Conservation (phyloP, 1,140 invertebrate species). For the Drosophila sproati region DNA sequence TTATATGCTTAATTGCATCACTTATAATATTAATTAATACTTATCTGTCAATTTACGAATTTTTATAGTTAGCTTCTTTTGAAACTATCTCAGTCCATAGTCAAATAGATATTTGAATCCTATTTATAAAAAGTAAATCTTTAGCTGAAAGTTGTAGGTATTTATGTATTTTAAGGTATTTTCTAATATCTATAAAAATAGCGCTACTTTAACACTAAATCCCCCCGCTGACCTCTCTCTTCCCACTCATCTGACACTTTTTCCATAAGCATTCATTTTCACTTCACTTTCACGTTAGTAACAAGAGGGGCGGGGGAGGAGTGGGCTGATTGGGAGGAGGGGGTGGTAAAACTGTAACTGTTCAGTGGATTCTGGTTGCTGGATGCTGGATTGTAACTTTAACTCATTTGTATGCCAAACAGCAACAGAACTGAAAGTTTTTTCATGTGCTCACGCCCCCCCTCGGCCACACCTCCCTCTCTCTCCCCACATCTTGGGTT, state of each 20-base stretch:
- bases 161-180: background rate
- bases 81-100: too few species aligned
- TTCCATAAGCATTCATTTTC: conserved; percentile 43
- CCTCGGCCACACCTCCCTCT: background rate
- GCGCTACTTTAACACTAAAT: conserved; percentile 21
- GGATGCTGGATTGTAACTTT: conserved; percentile 57
- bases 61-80: too few species aligned
- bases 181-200: background rate
- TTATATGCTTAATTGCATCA: too few species aligned
- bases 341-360: too few species aligned
- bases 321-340: too few species aligned
- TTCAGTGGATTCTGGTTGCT: background rate
- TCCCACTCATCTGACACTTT: background rate
- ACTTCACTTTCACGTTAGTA: conserved; percentile 30
- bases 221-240: background rate
- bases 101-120: too few species aligned
- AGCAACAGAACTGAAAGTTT: conserved; percentile 80
- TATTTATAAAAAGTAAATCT: too few species aligned
- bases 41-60: too few species aligned
- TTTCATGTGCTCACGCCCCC: conserved; percentile 57
- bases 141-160: background rate
- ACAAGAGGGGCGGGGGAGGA: background rate
- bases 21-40: too few species aligned
- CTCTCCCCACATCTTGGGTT: conserved; percentile 14
- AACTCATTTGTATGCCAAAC: conserved; percentile 82